phyloP scores from a whole-genome alignment of 2,113 vertebrate genomes.

The Cryptomyrus ogoouensis region DNA sequence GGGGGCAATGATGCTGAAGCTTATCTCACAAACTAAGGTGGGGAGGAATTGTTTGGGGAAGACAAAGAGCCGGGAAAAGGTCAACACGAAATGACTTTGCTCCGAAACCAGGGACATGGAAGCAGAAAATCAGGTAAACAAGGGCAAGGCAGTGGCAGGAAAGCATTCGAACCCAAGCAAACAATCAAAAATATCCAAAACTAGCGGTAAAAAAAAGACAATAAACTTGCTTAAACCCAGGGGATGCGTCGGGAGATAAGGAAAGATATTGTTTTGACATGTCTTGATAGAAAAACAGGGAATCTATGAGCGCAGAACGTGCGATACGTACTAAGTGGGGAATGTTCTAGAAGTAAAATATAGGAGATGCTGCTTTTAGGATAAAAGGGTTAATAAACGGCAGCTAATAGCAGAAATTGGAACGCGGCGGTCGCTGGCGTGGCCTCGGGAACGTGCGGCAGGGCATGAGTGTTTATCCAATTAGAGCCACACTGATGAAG shows the following conservation, averaged over 20 bases:
- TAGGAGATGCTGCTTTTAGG: background rate
- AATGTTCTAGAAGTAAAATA: background rate
- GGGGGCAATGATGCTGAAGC: background rate
- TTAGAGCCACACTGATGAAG: background rate
- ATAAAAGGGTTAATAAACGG: background rate
- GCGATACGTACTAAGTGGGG: background rate
- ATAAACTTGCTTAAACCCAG: background rate
- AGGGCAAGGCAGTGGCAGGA: background rate
- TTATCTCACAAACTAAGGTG: background rate
- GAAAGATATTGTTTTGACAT: background rate
- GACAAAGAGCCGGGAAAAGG: slow-evolving; percentile 18
- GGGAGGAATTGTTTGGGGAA: background rate
- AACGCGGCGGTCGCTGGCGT: background rate
- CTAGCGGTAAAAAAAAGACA: background rate
- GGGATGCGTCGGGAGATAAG: background rate
- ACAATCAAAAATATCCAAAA: background rate
- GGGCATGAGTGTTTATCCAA: background rate
- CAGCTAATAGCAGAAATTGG: background rate
- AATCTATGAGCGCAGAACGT: background rate
- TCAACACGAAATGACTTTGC: slow-evolving; percentile 14
- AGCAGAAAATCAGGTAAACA: slow-evolving; percentile 11
- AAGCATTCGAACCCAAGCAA: no score
- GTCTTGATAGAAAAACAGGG: background rate
- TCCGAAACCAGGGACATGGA: background rate
- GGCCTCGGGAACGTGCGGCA: background rate